These are phyloP conservation scores for Serranus cabrilla DNA, from an alignment of 2,797 vertebrate species.

Conservation along the genomic window DNA sequence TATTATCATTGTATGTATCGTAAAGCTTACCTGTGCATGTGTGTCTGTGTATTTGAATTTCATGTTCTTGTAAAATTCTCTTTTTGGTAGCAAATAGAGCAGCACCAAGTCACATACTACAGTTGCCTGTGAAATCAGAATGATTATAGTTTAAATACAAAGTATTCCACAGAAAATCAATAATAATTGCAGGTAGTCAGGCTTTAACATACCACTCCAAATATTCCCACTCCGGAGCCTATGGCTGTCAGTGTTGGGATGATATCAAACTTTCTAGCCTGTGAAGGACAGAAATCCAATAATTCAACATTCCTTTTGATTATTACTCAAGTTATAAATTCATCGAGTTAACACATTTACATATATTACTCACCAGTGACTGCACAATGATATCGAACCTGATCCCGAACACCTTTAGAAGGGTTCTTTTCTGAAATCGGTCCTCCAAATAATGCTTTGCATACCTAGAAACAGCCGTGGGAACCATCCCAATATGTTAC, in stretches of 20 bases:
- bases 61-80: constrained; percentile 95
- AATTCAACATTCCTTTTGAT: rapidly evolving
- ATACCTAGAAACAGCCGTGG: constrained; percentile 80
- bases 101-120: constrained; percentile 96
- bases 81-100: constrained; percentile 92
- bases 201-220: constrained; percentile 92
- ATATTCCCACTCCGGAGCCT: constrained; percentile 98
- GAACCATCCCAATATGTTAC: background rate
- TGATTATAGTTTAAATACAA: background rate
- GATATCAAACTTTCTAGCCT: constrained; percentile 98
- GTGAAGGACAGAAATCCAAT: constrained; percentile 9
- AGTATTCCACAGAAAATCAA: background rate
- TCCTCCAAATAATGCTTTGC: constrained; percentile 92
- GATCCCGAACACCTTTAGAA: constrained; percentile 96
- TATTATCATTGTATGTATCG: background rate
- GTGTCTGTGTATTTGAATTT: constrained; percentile 93
- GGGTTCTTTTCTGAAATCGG: constrained; percentile 84
- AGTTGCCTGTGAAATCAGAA: constrained; percentile 87
- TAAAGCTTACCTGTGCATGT: constrained; percentile 70
- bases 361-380: constrained; percentile 86
- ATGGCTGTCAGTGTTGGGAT: constrained; percentile 97
- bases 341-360: background rate
- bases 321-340: background rate
- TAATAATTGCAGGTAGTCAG: background rate
- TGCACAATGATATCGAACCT: constrained; percentile 93